A percentile compares a stretch with the other conserved stretches of the same genome.
These are phyloP conservation scores for Cherax quadricarinatus DNA, from an alignment of 1,140 invertebrate genomes.

Conservation along the genomic window DNA sequence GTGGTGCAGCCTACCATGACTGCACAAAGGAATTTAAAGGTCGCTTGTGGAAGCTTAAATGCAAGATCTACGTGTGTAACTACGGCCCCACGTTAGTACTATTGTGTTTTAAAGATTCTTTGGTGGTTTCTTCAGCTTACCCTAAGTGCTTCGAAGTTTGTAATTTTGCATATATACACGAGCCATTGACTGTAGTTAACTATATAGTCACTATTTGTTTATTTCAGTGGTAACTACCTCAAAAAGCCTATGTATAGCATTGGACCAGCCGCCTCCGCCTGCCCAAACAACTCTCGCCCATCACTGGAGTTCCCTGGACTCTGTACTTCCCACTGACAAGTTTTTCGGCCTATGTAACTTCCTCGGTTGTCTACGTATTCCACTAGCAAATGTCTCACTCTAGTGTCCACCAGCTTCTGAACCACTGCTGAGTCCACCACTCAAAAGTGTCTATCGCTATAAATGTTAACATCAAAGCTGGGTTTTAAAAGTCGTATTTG, in stretches of 20 bases:
- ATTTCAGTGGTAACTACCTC: conserved; percentile 53
- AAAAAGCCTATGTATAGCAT: conserved; percentile 44
- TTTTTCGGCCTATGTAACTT: no score
- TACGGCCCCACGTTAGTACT: conserved; percentile 57
- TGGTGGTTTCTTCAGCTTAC: no score
- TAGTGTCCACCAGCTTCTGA: no score
- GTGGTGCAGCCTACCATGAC: conserved; percentile 65
- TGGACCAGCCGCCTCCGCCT: conserved; percentile 30
- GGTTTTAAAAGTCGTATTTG: no score
- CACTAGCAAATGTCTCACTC: no score
- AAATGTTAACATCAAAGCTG: no score
- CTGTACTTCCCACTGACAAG: conserved; percentile 29
- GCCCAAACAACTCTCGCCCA: neutral
- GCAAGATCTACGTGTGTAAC: conserved; percentile 65
- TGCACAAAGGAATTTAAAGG: conserved; percentile 58
- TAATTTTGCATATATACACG: no score
- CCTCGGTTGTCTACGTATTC: no score
- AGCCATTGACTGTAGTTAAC: no score
- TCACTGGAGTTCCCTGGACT: conserved; percentile 45
- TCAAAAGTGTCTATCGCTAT: no score
- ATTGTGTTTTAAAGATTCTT: neutral
- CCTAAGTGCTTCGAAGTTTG: no score
- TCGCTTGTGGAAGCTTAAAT: conserved; percentile 50
- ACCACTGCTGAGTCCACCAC: no score
- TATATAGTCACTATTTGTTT: neutral